These are phyloP conservation scores for Enoplosus armatus DNA, from an alignment of 2,797 vertebrate species.

Conservation along the genomic window DNA sequence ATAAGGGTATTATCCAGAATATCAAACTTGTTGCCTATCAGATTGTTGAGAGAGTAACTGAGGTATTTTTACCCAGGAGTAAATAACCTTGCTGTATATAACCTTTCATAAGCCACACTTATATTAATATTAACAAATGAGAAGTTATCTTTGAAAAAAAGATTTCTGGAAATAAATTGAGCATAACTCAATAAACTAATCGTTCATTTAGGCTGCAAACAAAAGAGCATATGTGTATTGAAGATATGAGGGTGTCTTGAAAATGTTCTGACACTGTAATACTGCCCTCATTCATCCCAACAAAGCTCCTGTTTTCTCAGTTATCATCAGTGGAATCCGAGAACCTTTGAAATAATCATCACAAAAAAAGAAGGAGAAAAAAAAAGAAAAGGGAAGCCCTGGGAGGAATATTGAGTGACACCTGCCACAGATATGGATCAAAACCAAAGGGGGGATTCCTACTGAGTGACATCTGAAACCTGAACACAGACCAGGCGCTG, in stretches of 20 bases:
- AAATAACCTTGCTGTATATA: too few species aligned
- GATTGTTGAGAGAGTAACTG: background rate
- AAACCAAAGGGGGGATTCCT: slow-evolving; percentile 35
- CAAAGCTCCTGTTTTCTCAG: slow-evolving; percentile 32
- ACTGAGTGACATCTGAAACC: slow-evolving; percentile 60
- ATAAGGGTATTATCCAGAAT: background rate
- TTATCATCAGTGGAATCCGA: slow-evolving; percentile 26
- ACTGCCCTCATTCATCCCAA: slow-evolving; percentile 35
- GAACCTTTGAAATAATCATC: slow-evolving; percentile 34
- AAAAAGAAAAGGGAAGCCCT: slow-evolving; percentile 28
- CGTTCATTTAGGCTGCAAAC: background rate
- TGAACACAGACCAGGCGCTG: slow-evolving; percentile 35
- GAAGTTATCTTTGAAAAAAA: background rate
- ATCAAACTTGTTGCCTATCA: background rate
- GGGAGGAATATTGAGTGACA: slow-evolving; percentile 63
- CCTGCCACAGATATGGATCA: slow-evolving; percentile 65
- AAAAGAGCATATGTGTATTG: background rate
- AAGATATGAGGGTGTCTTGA: background rate
- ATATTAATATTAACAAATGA: background rate
- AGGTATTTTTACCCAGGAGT: background rate
- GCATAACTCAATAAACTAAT: background rate
- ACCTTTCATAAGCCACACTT: too few species aligned
- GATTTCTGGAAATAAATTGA: background rate
- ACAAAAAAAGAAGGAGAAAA: background rate
- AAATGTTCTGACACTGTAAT: background rate